Evolutionary conservation across 2,888 invertebrate genomes (phyloP).

Genomic region (Brachypalpus laphriformis): DNA sequence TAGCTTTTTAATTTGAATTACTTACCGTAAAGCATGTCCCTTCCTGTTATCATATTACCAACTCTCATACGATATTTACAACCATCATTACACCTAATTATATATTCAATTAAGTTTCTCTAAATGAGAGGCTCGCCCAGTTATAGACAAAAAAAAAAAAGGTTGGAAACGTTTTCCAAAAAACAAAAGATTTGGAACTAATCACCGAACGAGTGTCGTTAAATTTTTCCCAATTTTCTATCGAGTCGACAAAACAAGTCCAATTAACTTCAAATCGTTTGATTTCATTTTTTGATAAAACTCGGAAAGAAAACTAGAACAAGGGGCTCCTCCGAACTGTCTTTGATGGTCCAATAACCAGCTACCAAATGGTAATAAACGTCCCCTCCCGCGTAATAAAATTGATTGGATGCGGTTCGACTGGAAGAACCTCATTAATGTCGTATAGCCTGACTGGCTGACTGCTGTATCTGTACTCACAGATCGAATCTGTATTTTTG

Average conservation of each 20-base stretch:
- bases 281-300: constrained; percentile 56
- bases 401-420: constrained; percentile 72
- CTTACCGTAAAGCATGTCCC: constrained; percentile 14
- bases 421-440: constrained; percentile 67
- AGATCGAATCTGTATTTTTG: constrained; percentile 28
- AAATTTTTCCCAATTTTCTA: constrained; percentile 55
- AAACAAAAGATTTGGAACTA: constrained; percentile 40
- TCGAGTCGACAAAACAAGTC: constrained; percentile 53
- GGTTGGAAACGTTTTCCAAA: constrained; percentile 1
- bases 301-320: constrained; percentile 12
- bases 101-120: constrained; percentile 53
- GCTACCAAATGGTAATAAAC: constrained; percentile 66
- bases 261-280: constrained; percentile 65
- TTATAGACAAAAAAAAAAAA: background rate
- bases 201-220: constrained; percentile 50
- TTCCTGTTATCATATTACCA: constrained; percentile 30
- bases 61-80: constrained; percentile 36
- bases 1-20: constrained; percentile 14
- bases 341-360: constrained; percentile 55
- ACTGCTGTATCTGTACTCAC: background rate
- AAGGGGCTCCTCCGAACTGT: constrained; percentile 19
- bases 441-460: constrained; percentile 19
- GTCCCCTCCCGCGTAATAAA: constrained; percentile 70
- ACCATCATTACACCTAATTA: constrained; percentile 58
- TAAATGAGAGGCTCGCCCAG: constrained; percentile 23